A percentile compares a stretch with the other conserved stretches of the same genome.
Evolutionary conservation across 2,797 vertebrate species (phyloP).

Genomic region (Triplophysa yarkandensis): DNA sequence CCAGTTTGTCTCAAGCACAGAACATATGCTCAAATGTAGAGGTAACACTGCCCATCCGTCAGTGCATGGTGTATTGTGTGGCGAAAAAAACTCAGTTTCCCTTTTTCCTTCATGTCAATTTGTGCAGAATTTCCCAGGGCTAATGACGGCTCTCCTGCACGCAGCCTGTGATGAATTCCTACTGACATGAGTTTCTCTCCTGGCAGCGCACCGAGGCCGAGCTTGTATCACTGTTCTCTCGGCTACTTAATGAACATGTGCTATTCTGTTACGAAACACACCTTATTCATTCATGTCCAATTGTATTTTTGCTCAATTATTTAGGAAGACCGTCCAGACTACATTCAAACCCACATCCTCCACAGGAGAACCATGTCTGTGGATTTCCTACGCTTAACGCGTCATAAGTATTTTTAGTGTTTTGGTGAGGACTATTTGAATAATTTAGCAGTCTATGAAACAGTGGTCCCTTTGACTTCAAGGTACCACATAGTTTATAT

Average conservation of each 20-base stretch:
- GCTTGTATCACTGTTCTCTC: constrained; percentile 10
- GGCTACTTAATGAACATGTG: constrained; percentile 6
- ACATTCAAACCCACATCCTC: neutral
- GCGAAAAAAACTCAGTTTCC: constrained; percentile 61
- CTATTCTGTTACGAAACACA: constrained; percentile 9
- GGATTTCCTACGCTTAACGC: no score
- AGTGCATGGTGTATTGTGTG: constrained; percentile 54
- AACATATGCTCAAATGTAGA: neutral
- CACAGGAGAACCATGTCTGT: neutral
- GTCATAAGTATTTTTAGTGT: no score
- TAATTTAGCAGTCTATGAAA: neutral
- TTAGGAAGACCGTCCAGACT: neutral
- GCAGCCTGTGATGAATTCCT: constrained; percentile 38
- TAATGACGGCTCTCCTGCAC: constrained; percentile 51
- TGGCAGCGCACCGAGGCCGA: constrained; percentile 35
- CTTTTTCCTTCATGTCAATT: constrained; percentile 63
- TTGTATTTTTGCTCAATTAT: neutral
- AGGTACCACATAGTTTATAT: no score
- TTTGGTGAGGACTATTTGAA: neutral
- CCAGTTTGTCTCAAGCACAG: neutral
- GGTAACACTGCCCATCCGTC: no score
- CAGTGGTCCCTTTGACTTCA: no score
- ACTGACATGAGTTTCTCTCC: constrained; percentile 50
- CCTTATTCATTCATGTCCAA: constrained; percentile 11
- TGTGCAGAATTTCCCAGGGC: constrained; percentile 55